These are phyloP conservation scores for Rhabdophis nuchalis DNA, from an alignment of 2,797 vertebrate species.

Conservation along the genomic window DNA sequence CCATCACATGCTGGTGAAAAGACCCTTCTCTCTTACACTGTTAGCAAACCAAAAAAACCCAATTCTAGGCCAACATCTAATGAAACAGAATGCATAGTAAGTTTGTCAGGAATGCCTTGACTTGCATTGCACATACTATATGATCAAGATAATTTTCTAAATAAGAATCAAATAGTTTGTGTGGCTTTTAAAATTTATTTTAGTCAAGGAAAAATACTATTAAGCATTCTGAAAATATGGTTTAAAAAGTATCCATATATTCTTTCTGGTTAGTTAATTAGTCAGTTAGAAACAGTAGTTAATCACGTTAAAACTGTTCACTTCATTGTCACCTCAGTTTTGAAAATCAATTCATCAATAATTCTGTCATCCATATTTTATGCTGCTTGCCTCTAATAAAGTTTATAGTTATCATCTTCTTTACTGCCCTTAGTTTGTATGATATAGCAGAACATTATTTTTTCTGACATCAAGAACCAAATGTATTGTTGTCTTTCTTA, in stretches of 20 bases:
- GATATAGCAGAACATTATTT: neutral
- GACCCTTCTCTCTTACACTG: neutral
- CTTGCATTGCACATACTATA: neutral
- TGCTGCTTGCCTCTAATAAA: neutral
- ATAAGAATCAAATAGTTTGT: neutral
- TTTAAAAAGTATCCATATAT: neutral
- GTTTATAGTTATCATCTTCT: neutral
- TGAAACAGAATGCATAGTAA: neutral
- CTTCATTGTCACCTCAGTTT: neutral
- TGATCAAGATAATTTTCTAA: neutral
- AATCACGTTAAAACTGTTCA: neutral
- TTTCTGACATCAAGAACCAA: neutral
- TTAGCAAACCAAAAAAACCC: neutral
- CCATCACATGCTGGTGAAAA: neutral
- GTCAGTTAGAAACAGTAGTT: neutral
- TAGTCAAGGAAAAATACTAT: neutral
- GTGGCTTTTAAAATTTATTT: neutral
- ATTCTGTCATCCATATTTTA: neutral
- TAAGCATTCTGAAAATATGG: neutral
- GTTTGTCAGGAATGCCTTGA: neutral
- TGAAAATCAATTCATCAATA: constrained; percentile 12
- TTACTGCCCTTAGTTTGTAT: neutral
- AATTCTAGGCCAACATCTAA: neutral
- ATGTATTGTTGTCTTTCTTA: neutral
- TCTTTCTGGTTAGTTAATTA: constrained; percentile 9